Base-by-base conservation (phyloP, 2,113 vertebrate genomes). In the Notiomystis cincta region DNA sequence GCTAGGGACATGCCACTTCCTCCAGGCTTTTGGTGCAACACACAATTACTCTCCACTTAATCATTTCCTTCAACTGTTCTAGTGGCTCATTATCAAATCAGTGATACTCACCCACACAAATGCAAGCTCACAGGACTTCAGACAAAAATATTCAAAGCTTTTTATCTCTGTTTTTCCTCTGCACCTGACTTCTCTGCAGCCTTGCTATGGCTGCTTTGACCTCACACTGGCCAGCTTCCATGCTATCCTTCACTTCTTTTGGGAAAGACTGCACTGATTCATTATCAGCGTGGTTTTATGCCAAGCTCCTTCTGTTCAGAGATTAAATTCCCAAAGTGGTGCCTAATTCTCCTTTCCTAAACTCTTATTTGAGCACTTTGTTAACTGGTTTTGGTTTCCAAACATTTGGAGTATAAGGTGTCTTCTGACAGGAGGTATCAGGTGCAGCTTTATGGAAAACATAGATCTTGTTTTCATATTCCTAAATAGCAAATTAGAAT, bases 401-500 rank as follows among this genome's bases (percentile, higher is more conserved):
- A 67, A 76, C 17, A 37, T 51, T 62, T 81, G 45, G 51, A 89
- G 23, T 9, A 65, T 31, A 75, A 82, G n/a, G 13, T 13, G 1
- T 62, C 77, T 69, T 78, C 78, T 87, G 66, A 80, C 37, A 81
- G 67, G 18, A 67, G 48, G 16, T 53, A 90, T 53, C 84, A 96
- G 93, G 83, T 91, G 57, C 53, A 82, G 35, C 27, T 75, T 90
- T 71, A 87, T 75, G 11, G n/a, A 73, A 92, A 94, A 82, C 14
- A 77, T 2, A 71, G 67, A 37, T 62, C 47, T 40, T 54, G 40
- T 91, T 95, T 93, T 84, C 65, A 64, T 73, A 47, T 51, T 65
- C 54, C 42, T 89, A 86, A 87, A 92, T 28, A 87, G 54, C 16
- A 89, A 79, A 91, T 67, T 50, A 82, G 73, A 96, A 94, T 73